Percentiles rank a stretch among this genome's conserved stretches.
Conservation (phyloP, 2,797 vertebrate genomes). For the Sebastes iracundus region DNA sequence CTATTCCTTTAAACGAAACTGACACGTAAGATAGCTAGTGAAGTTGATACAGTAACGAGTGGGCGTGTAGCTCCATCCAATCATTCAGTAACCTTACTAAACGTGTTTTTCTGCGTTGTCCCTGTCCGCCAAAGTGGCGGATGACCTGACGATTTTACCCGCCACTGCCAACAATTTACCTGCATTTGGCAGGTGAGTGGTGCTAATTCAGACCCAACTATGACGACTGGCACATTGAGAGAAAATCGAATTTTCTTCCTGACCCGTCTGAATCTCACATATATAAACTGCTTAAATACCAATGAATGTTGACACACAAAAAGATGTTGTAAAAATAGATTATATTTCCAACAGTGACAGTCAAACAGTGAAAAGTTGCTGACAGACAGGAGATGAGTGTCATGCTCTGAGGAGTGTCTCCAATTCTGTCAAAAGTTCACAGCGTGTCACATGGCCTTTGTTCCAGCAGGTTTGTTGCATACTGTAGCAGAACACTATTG, state of each 20-base stretch:
- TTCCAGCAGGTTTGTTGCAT: background rate
- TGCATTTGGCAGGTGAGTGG: too few relatives aligned
- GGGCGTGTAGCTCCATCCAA: too few relatives aligned
- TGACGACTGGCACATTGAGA: background rate
- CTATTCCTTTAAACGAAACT: too few relatives aligned
- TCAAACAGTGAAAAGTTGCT: background rate
- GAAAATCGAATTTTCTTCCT: background rate
- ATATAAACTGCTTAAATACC: background rate
- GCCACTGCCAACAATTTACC: too few relatives aligned
- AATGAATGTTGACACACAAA: background rate
- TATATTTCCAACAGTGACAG: background rate
- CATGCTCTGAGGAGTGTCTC: slow-evolving; percentile 1
- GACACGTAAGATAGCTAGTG: too few relatives aligned
- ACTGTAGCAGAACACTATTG: background rate
- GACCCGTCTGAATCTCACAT: background rate
- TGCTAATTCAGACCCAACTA: too few relatives aligned
- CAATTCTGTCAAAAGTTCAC: slow-evolving; percentile 12
- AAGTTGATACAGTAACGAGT: too few relatives aligned
- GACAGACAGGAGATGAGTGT: background rate
- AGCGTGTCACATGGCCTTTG: slow-evolving; percentile 1
- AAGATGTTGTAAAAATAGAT: background rate
- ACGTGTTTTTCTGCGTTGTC: too few relatives aligned
- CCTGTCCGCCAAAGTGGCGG: too few relatives aligned
- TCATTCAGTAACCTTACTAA: too few relatives aligned
- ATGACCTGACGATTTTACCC: too few relatives aligned